A percentile compares a stretch with the other conserved stretches of the same genome.
Evolutionary conservation across 2,113 vertebrate species (phyloP).

Genomic region (Hippoglossus stenolepis): DNA sequence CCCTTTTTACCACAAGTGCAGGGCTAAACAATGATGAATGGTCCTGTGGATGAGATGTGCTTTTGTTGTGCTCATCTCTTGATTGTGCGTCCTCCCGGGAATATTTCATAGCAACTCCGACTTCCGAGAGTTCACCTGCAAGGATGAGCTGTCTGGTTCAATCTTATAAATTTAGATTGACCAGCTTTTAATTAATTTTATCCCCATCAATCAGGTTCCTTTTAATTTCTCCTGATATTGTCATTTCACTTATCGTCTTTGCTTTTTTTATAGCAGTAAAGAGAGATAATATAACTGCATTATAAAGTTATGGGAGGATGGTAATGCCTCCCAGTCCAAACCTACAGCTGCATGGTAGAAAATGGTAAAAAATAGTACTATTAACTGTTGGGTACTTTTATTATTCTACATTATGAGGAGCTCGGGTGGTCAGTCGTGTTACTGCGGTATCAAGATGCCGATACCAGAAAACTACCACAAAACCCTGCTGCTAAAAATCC

Average conservation of each 20-base stretch:
- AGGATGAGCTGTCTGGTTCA: background rate
- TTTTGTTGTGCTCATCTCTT: constrained; percentile 43
- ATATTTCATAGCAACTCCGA: constrained; percentile 12
- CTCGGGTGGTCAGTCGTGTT: too few species aligned
- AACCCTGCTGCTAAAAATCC: too few species aligned
- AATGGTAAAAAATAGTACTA: too few species aligned
- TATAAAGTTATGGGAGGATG: too few species aligned
- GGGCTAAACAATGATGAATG: constrained; percentile 67
- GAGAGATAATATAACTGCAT: background rate
- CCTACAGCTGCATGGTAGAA: too few species aligned
- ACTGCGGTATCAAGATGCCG: too few species aligned
- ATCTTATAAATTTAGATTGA: constrained; percentile 27
- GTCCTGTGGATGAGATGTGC: constrained; percentile 45
- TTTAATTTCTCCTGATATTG: constrained; percentile 22
- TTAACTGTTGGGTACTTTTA: too few species aligned
- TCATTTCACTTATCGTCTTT: constrained; percentile 19
- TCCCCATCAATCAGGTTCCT: constrained; percentile 3
- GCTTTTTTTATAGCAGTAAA: constrained; percentile 9
- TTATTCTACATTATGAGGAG: too few species aligned
- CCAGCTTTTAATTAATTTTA: constrained; percentile 28
- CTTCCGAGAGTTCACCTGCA: constrained; percentile 5
- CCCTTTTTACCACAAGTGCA: constrained; percentile 53
- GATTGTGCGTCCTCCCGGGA: constrained; percentile 10
- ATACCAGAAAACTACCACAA: too few species aligned
- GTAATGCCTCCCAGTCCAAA: too few species aligned